Evolutionary conservation across 2,797 vertebrate genomes (phyloP), one percentile per base, ranked within the genome.

Genomic region (Coilia nasus): DNA sequence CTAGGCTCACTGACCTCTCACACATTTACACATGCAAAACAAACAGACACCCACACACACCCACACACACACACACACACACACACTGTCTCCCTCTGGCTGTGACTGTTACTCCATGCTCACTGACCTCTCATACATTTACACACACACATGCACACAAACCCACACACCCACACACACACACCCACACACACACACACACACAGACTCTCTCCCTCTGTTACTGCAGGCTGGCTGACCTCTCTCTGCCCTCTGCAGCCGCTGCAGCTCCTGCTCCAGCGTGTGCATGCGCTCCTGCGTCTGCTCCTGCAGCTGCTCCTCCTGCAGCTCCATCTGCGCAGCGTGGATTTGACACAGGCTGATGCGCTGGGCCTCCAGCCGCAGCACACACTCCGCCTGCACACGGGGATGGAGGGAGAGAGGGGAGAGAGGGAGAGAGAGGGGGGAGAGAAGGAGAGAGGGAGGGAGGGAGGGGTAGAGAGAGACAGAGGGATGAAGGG

Each of bases 321-420:
- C 88, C 50, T 96, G 90, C 86, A 98, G 94, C 91, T 98, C 97
- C n/a, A 98, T 91, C 47, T 99, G 96, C 88, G 97, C 96, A 2
- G 96, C 96, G 41, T 98, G 96, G 90, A 99, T 97, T 93, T 99
- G 95, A 87, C 97, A 96, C 1, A 99, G 94, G 88, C 98, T 99
- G 93, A 99, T 95, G 75, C 95, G 96, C 82, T 98, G 97, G n/a
- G 98, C 98, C 94, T 98, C 97, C 95, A 98, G 93, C 88, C 96
- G 97, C 50, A 99, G 95, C 82, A 93, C 92, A 90, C 97, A 96
- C 89, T 99, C 97, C 64, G 91, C 94, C 98, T 99, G 91, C 60
- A 81, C 87, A 91, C 35, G 35, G 28, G 82, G 41, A 81, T 0
- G 35, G 5, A 41, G 35, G 5, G 35, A 41, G 35, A 5, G 35